Evolutionary conservation across 2,113 vertebrate genomes (phyloP), one percentile per base, ranked within the genome.

Genomic region (Peromyscus maniculatus): DNA sequence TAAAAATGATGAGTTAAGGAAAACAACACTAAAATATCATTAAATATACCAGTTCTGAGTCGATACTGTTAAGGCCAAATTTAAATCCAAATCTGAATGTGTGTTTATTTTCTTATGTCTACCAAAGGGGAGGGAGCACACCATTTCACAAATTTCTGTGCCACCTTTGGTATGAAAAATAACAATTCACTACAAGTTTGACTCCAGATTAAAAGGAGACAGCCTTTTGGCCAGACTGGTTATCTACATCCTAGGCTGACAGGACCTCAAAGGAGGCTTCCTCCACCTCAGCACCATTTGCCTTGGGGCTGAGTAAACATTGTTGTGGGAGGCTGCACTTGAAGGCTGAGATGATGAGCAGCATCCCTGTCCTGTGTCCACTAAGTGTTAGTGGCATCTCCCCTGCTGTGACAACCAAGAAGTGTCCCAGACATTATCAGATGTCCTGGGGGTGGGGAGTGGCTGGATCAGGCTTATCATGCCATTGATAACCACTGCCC

Each of bases 181-280:
- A 57, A 88, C 94, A 96, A 69, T 87, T 77, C 49, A 87, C 66
- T 95, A 84, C 46, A 67, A 46, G 74, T 83, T 64, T 87, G 78
- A 83, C 39, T 95, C 26, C 74, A 90, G n/a, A 91, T 49, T 39
- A 77, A 91, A 90, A 92, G 43, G 52, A 92, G 26, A 72, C 69
- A 94, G 31, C 5, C 33, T 96, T 90, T 92, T 26, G 11, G 36
- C 1, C 36, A n/a, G 62, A 74, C 49, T 91, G 57, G 39, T 93
- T 87, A 69, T 24, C 74, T 77, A 26, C n/a, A 36, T 89, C 24
- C 39, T n/a, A 64, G 36, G 2, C 22, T 86, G 87, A 24, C 46
- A 39, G 9, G 78, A 8, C 16, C 71, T 36, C 74, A 28, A 5
- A 31, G 31, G 13, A 80, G 49, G 7, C 13, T 69, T 79, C 94